Base-by-base conservation (phyloP, 2,888 invertebrate genomes). In the Cryptocheilus praepositus region DNA sequence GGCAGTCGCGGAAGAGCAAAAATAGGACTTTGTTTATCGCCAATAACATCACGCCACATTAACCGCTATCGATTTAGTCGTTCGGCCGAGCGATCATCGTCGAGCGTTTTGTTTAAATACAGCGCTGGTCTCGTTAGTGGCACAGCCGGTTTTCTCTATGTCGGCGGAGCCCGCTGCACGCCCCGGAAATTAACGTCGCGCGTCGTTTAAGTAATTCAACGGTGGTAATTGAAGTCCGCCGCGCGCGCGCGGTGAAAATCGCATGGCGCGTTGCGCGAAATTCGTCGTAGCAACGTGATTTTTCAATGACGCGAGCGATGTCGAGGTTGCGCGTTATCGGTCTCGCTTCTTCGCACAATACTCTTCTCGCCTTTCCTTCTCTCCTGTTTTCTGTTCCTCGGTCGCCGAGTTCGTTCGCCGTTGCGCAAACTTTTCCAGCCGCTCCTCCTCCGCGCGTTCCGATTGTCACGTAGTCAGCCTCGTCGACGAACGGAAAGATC, bases 221-320 rank as follows among this genome's bases (percentile, higher is more conserved):
- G 56, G 68, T 57, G 53, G 64, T 52, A 69, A 72, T 67, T 69
- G 69, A 67, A 69, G 51, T 28, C 46, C 58, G 65, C 36, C n/a
- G n/a, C n/a, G n/a, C 57, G 52, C 3, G 7, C 58, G 70, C 64
- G 61, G 59, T 70, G 66, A 60, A 60, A 64, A 70, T 67, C 67
- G 36, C 11, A 7, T 11, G 36, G 13, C 8, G 36, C 25, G 5
- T 25, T 25, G 13, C 8, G 36, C 36, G 36, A 36, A 7, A 11
- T 36, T 36, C 13, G 13, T 1, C 36, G 11, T 36, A 7, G 3
- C 36, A 11, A 7, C 13, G 36, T 36, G 4, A 28, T 28, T 28
- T 28, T 28, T 28, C 36, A 1, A 7, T 7, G 25, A 3, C 25
- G 25, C 3, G 3, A 5, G 2, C 25, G 25, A 5, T 5, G 25